Percentiles rank a stretch among this genome's conserved stretches.
Evolutionary conservation across 2,888 invertebrate species (phyloP).

Genomic region (Perizoma flavofasciatum): DNA sequence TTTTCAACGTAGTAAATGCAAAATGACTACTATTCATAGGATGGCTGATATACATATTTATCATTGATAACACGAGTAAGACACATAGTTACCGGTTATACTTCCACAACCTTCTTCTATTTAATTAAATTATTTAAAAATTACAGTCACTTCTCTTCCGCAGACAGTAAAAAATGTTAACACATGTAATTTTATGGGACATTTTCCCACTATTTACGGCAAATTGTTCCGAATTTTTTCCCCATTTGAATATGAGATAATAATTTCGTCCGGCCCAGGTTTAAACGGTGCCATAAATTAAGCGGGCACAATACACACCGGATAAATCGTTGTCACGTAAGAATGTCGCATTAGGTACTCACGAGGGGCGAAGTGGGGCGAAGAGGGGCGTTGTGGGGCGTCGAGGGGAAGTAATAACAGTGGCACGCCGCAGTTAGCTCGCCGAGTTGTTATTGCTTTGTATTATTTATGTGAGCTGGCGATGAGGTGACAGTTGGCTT

Average conservation of each 20-base stretch:
- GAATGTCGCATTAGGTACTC: conserved; percentile 76
- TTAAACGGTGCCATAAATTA: conserved; percentile 75
- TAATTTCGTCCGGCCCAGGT: conserved; percentile 64
- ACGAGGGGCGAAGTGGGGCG: conserved; percentile 33
- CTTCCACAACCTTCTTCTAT: too few species aligned
- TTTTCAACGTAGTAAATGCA: too few species aligned
- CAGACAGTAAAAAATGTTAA: conserved; percentile 9
- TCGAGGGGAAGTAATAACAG: conserved; percentile 67
- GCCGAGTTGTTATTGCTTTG: conserved; percentile 73
- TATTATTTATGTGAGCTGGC: conserved; percentile 73
- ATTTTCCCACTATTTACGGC: conserved; percentile 37
- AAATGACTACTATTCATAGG: too few species aligned
- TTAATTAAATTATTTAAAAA: too few species aligned
- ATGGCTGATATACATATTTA: too few species aligned
- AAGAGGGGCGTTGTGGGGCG: conserved; percentile 34
- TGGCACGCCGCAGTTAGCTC: conserved; percentile 74
- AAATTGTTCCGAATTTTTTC: conserved; percentile 51
- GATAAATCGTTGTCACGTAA: conserved; percentile 83
- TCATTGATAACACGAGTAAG: too few species aligned
- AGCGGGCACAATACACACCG: conserved; percentile 75
- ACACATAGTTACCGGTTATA: too few species aligned
- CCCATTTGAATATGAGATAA: conserved; percentile 60
- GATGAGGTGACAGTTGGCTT: conserved; percentile 64
- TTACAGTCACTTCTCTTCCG: too few species aligned
- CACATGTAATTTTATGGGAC: conserved; percentile 32